Evolutionary conservation across 2,888 invertebrate genomes (phyloP), one percentile per base, ranked within the genome.

Genomic region (Caenorhabditis afra): DNA sequence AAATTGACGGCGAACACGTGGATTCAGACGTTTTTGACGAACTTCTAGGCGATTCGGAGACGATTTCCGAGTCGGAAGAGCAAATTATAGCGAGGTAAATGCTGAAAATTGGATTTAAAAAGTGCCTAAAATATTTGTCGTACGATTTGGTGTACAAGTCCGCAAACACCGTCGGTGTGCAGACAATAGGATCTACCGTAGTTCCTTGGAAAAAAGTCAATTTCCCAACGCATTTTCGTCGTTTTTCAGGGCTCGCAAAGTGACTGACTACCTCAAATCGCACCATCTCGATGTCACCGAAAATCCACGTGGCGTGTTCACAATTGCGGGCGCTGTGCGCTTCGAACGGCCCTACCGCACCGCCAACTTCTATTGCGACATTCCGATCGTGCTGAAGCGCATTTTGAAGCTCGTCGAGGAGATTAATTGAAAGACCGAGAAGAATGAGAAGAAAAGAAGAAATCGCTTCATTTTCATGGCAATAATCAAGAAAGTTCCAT

Each of bases 351-450:
- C 85, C 0, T 85, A 75, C 57, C 52, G 50, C 7, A 10, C 45
- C 0, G 65, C 57, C n/a, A 81, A 83, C 45, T 79, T 82, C 50
- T 79, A 74, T 16, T 85, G 84, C 65, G 81, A 84, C 57, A 84
- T 81, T 52, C 68, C 81, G 10, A 68, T 85, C 20, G 78, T 85
- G 1, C 70, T 85, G 50, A 76, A 81, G 47, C 45, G 84, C 35
- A 79, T 85, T 37, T 37, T 62, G 20, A 73, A 73, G 20, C 57
- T 78, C 18, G 44, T 73, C 10, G 50, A 66, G 16, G 55, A 55
- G 62, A 73, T 16, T 62, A 23, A 62, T 23, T 52, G 16, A 37
- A 4, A 37, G n/a, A n/a, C n/a, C n/a, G n/a, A n/a, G n/a, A n/a
- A n/a, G n/a, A n/a, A n/a, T n/a, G n/a, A n/a, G n/a, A n/a, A n/a